A percentile compares a stretch with the other conserved stretches of the same genome.
These are phyloP conservation scores for Notarius lentiginosus DNA, from an alignment of 2,113 vertebrate genomes.

Conservation along the genomic window DNA sequence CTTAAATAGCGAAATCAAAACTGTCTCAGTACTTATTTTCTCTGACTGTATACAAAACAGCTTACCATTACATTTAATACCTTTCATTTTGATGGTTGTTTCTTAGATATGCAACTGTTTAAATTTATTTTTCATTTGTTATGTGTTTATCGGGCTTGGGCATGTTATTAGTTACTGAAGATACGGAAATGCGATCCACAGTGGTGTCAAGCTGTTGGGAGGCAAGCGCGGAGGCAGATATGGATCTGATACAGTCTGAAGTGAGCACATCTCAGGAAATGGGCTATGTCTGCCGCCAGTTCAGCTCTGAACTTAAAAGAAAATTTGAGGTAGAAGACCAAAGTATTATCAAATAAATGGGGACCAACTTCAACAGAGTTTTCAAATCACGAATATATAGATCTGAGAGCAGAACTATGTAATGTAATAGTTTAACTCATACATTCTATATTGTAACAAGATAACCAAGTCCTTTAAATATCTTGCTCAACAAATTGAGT, in stretches of 20 bases:
- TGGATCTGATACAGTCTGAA: constrained; percentile 51
- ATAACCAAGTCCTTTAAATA: not conserved
- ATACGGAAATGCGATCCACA: constrained; percentile 47
- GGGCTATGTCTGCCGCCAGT: constrained; percentile 70
- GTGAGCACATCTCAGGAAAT: constrained; percentile 52
- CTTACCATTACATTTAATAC: not conserved
- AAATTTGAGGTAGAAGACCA: constrained; percentile 76
- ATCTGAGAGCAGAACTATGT: not conserved
- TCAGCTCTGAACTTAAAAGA: constrained; percentile 78
- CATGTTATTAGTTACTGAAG: constrained; percentile 45
- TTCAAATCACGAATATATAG: not conserved
- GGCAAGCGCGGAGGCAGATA: constrained; percentile 44
- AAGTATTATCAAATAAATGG: not conserved
- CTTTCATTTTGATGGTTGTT: not conserved
- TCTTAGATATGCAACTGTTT: not conserved
- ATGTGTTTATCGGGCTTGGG: not conserved
- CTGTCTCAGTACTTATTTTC: not conserved
- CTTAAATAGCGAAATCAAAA: not conserved
- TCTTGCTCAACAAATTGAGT: not conserved
- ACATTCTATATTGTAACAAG: not conserved
- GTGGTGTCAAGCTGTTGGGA: constrained; percentile 57
- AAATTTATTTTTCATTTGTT: not conserved
- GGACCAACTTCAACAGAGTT: not conserved
- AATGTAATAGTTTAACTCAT: not conserved
- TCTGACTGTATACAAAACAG: not conserved